Percentiles rank a stretch among this genome's conserved stretches.
These are phyloP conservation scores for Orbicella faveolata DNA, from an alignment of 64 coral and sea anemone species.

Conservation along the genomic window DNA sequence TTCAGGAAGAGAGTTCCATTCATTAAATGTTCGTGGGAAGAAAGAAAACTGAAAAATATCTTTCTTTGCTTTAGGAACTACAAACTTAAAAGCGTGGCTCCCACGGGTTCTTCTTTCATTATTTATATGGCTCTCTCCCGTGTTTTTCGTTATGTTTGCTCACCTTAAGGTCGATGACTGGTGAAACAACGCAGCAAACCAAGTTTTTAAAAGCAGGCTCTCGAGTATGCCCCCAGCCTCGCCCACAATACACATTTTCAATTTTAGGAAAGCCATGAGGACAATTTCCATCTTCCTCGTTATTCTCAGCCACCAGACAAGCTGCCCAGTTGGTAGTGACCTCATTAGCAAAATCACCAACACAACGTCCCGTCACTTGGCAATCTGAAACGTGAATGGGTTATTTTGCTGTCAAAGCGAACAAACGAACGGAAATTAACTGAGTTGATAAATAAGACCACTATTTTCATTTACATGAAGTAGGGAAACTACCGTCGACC, in stretches of 20 bases:
- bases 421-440: not conserved
- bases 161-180: conserved; percentile 1
- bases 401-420: not conserved
- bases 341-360: not conserved
- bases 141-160: not conserved
- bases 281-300: not conserved
- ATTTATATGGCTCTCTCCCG: no score
- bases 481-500: no score
- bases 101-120: no score
- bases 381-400: not conserved
- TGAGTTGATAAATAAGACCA: no score
- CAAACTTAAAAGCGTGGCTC: no score
- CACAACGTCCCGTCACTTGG: not conserved
- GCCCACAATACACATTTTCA: no score
- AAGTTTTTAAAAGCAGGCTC: not conserved
- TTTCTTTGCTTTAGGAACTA: no score
- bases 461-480: no score
- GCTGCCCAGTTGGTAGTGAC: not conserved
- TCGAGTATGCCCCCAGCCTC: no score
- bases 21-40: no score
- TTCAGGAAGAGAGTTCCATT: no score
- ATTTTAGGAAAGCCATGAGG: conserved; percentile 7
- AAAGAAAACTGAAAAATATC: no score
- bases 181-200: conserved; percentile 4
- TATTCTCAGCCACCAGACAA: conserved; percentile 8